Base-by-base conservation (phyloP, 1,140 invertebrate species). In the Helicoverpa armigera region DNA sequence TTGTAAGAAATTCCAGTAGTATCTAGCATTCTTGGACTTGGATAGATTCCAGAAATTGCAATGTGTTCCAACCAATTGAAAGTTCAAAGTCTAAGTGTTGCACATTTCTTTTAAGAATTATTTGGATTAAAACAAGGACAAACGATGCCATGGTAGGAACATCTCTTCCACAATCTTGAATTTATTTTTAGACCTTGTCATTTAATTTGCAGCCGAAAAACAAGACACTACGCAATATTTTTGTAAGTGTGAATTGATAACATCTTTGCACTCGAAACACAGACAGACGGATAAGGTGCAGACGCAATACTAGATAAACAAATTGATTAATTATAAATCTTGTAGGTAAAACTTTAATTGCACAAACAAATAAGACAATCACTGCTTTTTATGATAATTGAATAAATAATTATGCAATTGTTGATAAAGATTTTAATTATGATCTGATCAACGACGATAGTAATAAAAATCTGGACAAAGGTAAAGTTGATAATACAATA, bases 241-340 rank as follows among this genome's bases (percentile, higher is more conserved):
- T 65, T 65, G 63, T 43, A 50, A 10, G 16, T 67, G 18, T 67
- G 11, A 48, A 18, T 50, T 50, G 63, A 67, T n/a, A 67, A 50
- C 63, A 23, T 18, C 9, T 10, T 67, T 16, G 48, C 48, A 13
- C 58, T 18, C 12, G 12, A 67, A 67, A 67, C n/a, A 67, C 63
- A 67, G 63, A 67, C 63, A 35, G 63, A 67, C 63, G 16, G 16
- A 67, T 67, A 23, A 67, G 48, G 16, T 50, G 58, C 18, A 67
- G 63, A 67, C 63, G 31, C n/a, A 67, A 67, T 67, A 48, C 35
- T 16, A 67, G 63, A 67, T 67, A 67, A 67, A 67, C 4, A 67
- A 67, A 67, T 35, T 50, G 18, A 67, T 67, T 67, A 67, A 67
- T 50, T 12, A n/a, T 16, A 7, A 12, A 9, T 18, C n/a, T 3